Percentiles rank a stretch among this genome's conserved stretches.
Conservation (phyloP, 2,797 vertebrate species). For the Esox masquinongy region DNA sequence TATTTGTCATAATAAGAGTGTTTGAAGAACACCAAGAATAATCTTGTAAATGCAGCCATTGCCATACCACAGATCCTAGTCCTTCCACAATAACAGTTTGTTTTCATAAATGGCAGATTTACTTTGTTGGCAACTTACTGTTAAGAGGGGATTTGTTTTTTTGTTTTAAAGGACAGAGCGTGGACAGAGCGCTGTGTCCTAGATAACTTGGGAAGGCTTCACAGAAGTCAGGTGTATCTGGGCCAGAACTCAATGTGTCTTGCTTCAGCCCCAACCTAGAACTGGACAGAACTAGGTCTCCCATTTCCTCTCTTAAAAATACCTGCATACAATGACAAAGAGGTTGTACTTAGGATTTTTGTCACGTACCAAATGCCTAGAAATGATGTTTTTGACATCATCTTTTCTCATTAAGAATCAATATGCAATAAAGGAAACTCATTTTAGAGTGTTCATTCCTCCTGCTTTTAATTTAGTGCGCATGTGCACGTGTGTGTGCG, state of each 20-base stretch:
- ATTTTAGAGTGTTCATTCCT: neutral
- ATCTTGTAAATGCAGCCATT: neutral
- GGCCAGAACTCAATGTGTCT: constrained; percentile 52
- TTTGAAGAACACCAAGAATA: neutral
- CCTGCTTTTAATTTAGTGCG: neutral
- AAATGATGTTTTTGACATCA: neutral
- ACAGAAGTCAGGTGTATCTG: constrained; percentile 64
- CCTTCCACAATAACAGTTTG: neutral
- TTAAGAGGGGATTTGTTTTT: neutral
- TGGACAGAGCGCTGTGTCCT: constrained; percentile 41
- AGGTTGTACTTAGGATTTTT: neutral
- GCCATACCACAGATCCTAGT: no score
- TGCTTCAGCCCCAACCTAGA: constrained; percentile 33
- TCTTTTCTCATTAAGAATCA: neutral
- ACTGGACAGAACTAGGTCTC: constrained; percentile 59
- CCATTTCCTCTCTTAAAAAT: constrained; percentile 44
- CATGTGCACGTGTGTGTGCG: neutral
- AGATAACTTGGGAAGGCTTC: constrained; percentile 57
- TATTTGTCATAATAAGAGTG: neutral
- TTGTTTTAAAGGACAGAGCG: neutral
- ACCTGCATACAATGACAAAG: constrained; percentile 20
- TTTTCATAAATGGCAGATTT: neutral
- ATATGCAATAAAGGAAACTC: neutral
- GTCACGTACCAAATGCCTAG: neutral
- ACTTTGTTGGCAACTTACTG: neutral